These are phyloP conservation scores for Luperina testacea DNA, from an alignment of 2,888 invertebrate species.

Conservation along the genomic window DNA sequence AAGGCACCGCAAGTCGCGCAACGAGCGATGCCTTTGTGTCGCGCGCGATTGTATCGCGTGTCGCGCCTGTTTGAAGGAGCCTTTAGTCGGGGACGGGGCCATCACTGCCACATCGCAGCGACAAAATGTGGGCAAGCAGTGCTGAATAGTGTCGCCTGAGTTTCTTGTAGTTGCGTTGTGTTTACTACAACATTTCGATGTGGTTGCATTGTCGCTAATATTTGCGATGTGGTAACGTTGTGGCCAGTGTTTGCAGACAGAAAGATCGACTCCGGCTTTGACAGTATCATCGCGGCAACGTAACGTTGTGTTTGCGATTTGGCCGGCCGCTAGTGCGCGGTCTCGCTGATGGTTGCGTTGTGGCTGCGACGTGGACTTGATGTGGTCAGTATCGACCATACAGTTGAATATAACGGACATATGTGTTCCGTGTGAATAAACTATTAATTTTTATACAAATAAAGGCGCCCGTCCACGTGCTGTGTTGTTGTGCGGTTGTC, in stretches of 20 bases:
- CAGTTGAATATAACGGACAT: background rate
- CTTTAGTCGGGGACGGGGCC: too few relatives aligned
- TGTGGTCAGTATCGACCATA: background rate
- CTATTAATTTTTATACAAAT: background rate
- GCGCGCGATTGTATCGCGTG: too few relatives aligned
- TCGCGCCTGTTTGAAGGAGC: too few relatives aligned
- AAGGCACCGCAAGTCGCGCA: too few relatives aligned
- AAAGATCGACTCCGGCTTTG: background rate
- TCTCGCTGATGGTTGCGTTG: background rate
- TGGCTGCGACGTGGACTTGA: background rate
- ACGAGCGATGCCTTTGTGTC: too few relatives aligned
- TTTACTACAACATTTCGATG: background rate
- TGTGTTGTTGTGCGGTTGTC: background rate
- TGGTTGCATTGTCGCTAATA: background rate
- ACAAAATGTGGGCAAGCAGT: background rate
- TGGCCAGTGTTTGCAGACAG: background rate
- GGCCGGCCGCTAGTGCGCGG: background rate
- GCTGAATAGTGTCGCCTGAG: background rate
- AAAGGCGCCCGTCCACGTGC: too few relatives aligned
- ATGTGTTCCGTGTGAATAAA: background rate
- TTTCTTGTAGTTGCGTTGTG: background rate
- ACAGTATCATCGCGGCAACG: background rate
- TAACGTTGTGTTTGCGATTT: background rate
- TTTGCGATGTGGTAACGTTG: background rate
- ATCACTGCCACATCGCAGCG: background rate